Evolutionary conservation across 2,113 vertebrate genomes (phyloP).

Genomic region (Chascanopsetta lugubris): DNA sequence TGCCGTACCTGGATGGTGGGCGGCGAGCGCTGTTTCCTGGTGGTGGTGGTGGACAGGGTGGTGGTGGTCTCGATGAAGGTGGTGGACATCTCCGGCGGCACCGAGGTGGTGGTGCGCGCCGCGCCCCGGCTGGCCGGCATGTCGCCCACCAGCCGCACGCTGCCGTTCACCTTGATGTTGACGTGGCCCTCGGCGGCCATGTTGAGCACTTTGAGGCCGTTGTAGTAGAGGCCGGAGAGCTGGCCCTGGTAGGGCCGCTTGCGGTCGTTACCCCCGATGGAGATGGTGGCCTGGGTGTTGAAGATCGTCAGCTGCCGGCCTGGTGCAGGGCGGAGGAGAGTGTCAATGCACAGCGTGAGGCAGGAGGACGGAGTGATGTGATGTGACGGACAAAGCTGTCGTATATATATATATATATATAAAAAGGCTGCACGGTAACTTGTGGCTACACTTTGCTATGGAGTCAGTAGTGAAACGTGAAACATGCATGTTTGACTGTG

Average conservation of each 20-base stretch:
- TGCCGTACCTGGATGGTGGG: constrained; percentile 90
- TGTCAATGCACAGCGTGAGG: neutral
- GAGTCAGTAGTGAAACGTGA: constrained; percentile 1
- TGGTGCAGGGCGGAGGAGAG: constrained; percentile 44
- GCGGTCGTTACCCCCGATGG: constrained; percentile 94
- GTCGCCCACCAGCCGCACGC: constrained; percentile 94
- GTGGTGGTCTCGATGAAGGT: constrained; percentile 98
- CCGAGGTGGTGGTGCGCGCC: constrained; percentile 90
- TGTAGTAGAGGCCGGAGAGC: constrained; percentile 98
- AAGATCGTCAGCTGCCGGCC: constrained; percentile 99
- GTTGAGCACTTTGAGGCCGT: constrained; percentile 96
- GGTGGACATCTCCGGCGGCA: constrained; percentile 97
- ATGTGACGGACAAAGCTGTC: neutral
- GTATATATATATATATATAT: too few species aligned
- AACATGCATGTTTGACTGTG: neutral
- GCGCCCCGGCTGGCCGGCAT: constrained; percentile 89
- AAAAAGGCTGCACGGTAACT: neutral
- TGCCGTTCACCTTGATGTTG: constrained; percentile 96
- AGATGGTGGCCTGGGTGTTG: constrained; percentile 99
- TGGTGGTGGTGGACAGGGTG: constrained; percentile 95
- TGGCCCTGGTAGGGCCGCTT: constrained; percentile 97
- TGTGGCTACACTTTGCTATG: constrained; percentile 1
- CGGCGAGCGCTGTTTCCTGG: constrained; percentile 93
- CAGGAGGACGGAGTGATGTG: neutral
- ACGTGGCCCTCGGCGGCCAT: constrained; percentile 95